Evolutionary conservation across 2,113 vertebrate genomes (phyloP), one percentile per base, ranked within the genome.

Genomic region (Dermatemys mawii): DNA sequence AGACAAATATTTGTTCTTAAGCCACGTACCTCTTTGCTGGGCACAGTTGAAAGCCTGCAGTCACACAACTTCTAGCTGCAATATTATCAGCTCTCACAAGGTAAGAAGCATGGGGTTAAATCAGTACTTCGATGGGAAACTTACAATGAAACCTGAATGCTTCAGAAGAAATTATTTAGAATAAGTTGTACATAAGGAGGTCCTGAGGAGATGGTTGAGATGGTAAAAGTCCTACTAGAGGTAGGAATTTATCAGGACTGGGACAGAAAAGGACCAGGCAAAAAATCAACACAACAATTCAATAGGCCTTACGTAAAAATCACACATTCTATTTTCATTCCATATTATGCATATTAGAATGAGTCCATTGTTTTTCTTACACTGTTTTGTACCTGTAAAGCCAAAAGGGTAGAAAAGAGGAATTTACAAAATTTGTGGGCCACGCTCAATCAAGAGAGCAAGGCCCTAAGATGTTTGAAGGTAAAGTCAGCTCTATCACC

Each of bases 261-360:
- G 75, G 51, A 82, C 53, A 78, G 90, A 83, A 81, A 86, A 83
- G 87, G 83, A 92, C 90, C 63, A 86, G 29, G 81, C 67, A 95
- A 87, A 54, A 63, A 95, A 54, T 11, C 8, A 32, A 48, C 76
- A 54, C 76, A 87, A 19, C 75, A 96, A 83, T 60, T 93, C 84
- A 57, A 81, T 49, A 76, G 48, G 48, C 4, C 13, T 48, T 10
- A 75, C 2, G 32, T 3, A 79, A 87, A 41, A 50, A 41, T 21
- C 35, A 41, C 67, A 9, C 8, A 73, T 38, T 75, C 91, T 51
- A 94, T 85, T 87, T 60, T 92, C 73, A 94, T 93, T 82, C 76
- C 11, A 0, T 49, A 38, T 1, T n/a, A 90, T 57, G 7, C 78
- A 93, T n/a, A 60, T 84, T 91, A 81, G 84, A 90, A 63, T 19